Evolutionary conservation across 2,797 vertebrate species (phyloP).

Genomic region (Pagetopsis macropterus): DNA sequence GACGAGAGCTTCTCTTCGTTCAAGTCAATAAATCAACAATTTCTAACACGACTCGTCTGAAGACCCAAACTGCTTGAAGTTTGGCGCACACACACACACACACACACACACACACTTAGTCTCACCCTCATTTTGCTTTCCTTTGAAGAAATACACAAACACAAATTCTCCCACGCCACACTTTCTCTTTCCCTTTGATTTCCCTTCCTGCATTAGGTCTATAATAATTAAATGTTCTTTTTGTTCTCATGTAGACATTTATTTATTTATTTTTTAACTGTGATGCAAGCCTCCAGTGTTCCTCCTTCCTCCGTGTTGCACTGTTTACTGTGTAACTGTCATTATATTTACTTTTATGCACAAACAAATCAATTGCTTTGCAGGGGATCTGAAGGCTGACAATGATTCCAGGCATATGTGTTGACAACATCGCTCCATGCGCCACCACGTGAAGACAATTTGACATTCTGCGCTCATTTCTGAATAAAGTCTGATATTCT

Average conservation of each 20-base stretch:
- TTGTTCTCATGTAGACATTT: constrained; percentile 23
- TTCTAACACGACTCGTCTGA: constrained; percentile 32
- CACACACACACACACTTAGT: neutral
- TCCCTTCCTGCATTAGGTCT: constrained; percentile 27
- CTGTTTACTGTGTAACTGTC: constrained; percentile 1
- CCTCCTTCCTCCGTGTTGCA: neutral
- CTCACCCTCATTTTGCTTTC: constrained; percentile 39
- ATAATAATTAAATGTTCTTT: constrained; percentile 33
- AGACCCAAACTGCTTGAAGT: constrained; percentile 43
- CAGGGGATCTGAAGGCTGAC: constrained; percentile 1
- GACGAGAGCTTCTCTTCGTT: neutral
- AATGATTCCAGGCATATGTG: constrained; percentile 2
- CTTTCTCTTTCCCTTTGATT: constrained; percentile 47
- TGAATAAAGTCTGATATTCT: constrained; percentile 10
- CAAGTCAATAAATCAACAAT: constrained; percentile 30
- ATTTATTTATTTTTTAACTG: neutral
- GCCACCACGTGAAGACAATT: neutral
- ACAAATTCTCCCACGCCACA: constrained; percentile 19
- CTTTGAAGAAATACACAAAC: constrained; percentile 60
- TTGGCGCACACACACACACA: constrained; percentile 16
- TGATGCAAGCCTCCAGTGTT: neutral
- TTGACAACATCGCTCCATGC: neutral
- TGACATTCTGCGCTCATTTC: neutral
- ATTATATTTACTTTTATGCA: constrained; percentile 6
- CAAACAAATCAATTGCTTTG: constrained; percentile 1